These are phyloP conservation scores for Oncorhynchus keta DNA, from an alignment of 2,113 vertebrate genomes.

Conservation along the genomic window DNA sequence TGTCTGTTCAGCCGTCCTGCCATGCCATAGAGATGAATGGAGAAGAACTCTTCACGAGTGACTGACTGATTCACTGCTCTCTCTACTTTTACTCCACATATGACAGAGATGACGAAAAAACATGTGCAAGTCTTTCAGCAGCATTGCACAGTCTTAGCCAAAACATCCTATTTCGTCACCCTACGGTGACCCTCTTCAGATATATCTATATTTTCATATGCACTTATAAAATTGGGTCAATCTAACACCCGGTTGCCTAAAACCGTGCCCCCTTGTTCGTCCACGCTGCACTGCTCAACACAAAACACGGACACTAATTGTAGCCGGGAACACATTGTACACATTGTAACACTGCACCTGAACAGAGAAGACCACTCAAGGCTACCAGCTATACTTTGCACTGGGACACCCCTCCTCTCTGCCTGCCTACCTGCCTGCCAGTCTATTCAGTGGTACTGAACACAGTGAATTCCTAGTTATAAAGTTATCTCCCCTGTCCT, in stretches of 20 bases:
- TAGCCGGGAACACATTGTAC: background rate
- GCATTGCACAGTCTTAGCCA: conserved; percentile 8
- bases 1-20: background rate
- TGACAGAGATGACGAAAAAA: background rate
- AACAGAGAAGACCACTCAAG: background rate
- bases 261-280: conserved; percentile 30
- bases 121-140: conserved; percentile 13
- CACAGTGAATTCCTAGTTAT: background rate
- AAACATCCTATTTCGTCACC: conserved; percentile 32
- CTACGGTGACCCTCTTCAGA: conserved; percentile 32
- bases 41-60: conserved; percentile 1
- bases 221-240: conserved; percentile 16
- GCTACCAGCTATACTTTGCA: background rate
- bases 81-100: background rate
- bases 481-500: background rate
- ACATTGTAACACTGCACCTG: conserved; percentile 8
- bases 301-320: background rate
- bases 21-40: conserved; percentile 6
- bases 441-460: no score
- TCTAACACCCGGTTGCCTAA: conserved; percentile 2
- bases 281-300: no score
- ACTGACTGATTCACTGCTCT: background rate
- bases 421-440: no score
- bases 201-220: conserved; percentile 39
- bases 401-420: background rate